Conservation (phyloP, 1,140 invertebrate species). For the Amphibalanus amphitrite region DNA sequence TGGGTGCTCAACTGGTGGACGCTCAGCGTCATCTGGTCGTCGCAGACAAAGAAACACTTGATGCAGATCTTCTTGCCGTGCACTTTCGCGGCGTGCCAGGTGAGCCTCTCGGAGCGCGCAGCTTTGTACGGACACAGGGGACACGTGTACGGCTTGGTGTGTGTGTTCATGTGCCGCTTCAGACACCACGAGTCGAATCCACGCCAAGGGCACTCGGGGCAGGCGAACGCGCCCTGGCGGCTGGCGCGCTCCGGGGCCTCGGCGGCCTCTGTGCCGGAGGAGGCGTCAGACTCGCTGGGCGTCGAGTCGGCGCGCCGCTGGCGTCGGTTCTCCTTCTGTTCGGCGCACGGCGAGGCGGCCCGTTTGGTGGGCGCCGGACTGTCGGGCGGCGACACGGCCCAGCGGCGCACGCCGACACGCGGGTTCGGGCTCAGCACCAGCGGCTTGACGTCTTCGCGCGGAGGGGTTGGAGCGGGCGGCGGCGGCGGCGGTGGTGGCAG, state of each 20-base stretch:
- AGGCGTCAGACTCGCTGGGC: background rate
- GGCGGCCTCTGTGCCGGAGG: background rate
- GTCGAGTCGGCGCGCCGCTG: background rate
- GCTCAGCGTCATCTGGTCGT: slow-evolving; percentile 53
- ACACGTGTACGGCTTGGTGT: slow-evolving; percentile 75
- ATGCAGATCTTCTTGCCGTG: slow-evolving; percentile 76
- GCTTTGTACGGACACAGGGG: slow-evolving; percentile 79
- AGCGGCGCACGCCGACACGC: too few relatives aligned
- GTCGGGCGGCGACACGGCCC: background rate
- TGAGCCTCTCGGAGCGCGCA: slow-evolving; percentile 60
- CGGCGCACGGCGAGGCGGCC: background rate
- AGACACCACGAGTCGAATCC: slow-evolving; percentile 87
- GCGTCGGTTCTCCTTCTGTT: background rate
- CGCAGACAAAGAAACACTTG: slow-evolving; percentile 65
- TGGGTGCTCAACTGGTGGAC: slow-evolving; percentile 46
- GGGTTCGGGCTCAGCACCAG: background rate
- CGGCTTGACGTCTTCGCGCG: background rate
- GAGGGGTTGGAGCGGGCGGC: too few relatives aligned
- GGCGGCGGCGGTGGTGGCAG: too few relatives aligned
- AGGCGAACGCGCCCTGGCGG: slow-evolving; percentile 44
- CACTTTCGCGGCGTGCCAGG: slow-evolving; percentile 74
- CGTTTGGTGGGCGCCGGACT: background rate
- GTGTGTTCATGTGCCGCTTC: slow-evolving; percentile 76
- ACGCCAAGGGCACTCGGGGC: slow-evolving; percentile 74
- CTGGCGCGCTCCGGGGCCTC: slow-evolving; percentile 27